Conservation (phyloP, 2,797 vertebrate genomes). For the Echeneis naucrates region DNA sequence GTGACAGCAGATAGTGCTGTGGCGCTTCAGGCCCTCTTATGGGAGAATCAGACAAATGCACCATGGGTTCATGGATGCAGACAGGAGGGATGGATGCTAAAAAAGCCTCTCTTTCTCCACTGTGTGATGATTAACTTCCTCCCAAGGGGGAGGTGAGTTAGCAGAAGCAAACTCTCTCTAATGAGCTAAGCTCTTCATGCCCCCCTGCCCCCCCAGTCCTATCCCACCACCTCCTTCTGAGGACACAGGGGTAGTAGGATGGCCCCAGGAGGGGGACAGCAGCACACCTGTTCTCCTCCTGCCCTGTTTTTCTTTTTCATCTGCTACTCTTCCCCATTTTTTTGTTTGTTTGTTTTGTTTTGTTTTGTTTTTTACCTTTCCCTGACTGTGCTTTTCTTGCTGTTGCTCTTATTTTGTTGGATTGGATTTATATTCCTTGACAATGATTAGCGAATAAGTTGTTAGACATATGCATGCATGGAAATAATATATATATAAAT, state of each 20-base stretch:
- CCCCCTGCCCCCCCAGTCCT: constrained; percentile 24
- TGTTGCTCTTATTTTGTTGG: constrained; percentile 11
- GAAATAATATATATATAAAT: constrained; percentile 28
- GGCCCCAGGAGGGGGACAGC: constrained; percentile 72
- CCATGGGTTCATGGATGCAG: constrained; percentile 3
- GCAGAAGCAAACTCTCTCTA: constrained; percentile 85
- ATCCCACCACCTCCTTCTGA: constrained; percentile 52
- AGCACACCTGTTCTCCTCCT: constrained; percentile 80
- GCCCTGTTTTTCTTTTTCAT: constrained; percentile 25
- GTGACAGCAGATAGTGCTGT: not conserved
- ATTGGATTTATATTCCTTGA: not conserved
- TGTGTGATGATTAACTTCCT: constrained; percentile 78
- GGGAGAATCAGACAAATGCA: constrained; percentile 20
- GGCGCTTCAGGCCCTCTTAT: constrained; percentile 6
- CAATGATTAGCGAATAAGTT: not conserved
- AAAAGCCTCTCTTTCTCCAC: constrained; percentile 70
- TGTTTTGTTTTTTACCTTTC: not conserved
- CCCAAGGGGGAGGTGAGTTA: constrained; percentile 79
- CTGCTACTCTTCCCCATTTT: constrained; percentile 12
- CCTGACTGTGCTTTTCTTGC: not conserved
- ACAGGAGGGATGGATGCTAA: constrained; percentile 46
- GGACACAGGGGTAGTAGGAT: constrained; percentile 69
- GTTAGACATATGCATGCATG: not conserved
- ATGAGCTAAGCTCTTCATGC: constrained; percentile 82
- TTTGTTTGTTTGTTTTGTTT: no score